These are phyloP conservation scores for Lasiurus cinereus DNA, from an alignment of 2,113 vertebrate species.

Conservation along the genomic window DNA sequence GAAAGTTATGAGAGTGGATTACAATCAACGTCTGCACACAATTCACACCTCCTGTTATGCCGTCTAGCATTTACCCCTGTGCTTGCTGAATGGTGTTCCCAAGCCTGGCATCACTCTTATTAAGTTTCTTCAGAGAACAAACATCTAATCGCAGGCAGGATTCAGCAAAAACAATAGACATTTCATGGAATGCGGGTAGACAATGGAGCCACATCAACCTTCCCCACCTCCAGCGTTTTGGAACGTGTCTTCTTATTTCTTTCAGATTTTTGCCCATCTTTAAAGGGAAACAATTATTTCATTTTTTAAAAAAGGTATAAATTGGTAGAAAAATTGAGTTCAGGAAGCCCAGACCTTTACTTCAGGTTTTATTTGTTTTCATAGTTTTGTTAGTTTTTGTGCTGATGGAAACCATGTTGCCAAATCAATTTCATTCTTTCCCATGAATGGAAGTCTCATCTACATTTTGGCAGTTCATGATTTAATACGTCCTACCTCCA, in stretches of 20 bases:
- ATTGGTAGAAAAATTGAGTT: neutral
- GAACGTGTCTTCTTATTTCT: neutral
- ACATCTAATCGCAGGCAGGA: neutral
- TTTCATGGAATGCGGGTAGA: neutral
- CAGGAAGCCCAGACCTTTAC: neutral
- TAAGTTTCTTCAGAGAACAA: neutral
- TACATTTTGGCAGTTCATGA: neutral
- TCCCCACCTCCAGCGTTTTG: neutral
- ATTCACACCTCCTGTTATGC: neutral
- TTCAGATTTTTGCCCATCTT: neutral
- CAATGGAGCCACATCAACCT: neutral
- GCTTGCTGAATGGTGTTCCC: neutral
- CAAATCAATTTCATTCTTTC: neutral
- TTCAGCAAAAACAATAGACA: neutral
- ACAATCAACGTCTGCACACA: neutral
- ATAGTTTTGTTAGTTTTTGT: neutral
- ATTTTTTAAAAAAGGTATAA: neutral
- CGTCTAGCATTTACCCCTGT: neutral
- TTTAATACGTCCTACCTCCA: neutral
- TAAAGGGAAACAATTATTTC: neutral
- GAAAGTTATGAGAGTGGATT: neutral
- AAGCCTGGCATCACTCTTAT: neutral
- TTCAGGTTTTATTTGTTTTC: neutral
- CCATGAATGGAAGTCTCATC: neutral
- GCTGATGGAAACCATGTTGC: neutral